phyloP scores from a whole-genome alignment of 2,797 vertebrate species.

The Rhadinocentrus ornatus region DNA sequence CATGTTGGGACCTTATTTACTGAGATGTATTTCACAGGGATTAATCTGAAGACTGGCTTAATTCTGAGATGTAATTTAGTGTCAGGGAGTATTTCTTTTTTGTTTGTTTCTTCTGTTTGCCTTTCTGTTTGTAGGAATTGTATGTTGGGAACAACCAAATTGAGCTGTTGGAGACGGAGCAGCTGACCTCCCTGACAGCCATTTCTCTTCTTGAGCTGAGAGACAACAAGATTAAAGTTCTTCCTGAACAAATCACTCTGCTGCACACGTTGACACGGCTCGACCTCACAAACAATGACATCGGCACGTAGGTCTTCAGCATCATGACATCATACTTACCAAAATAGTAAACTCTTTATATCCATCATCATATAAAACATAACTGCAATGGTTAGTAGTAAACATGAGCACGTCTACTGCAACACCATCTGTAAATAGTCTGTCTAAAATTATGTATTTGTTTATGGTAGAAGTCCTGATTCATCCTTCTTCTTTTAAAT shows the following conservation, averaged over 20 bases:
- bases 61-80: neutral
- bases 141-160: constrained; percentile 86
- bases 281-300: constrained; percentile 83
- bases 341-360: neutral
- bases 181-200: constrained; percentile 80
- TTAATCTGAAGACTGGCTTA: neutral
- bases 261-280: constrained; percentile 87
- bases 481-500: too few relatives aligned
- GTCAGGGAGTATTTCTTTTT: neutral
- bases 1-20: neutral
- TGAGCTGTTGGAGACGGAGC: constrained; percentile 80
- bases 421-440: too few relatives aligned
- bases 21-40: neutral
- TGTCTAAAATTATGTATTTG: too few relatives aligned
- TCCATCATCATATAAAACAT: neutral
- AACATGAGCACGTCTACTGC: too few relatives aligned
- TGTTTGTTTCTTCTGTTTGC: neutral
- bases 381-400: neutral
- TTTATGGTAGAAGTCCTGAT: too few relatives aligned
- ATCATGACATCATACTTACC: neutral
- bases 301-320: constrained; percentile 64
- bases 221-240: constrained; percentile 87
- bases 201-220: constrained; percentile 87
- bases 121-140: constrained; percentile 57
- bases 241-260: constrained; percentile 85